Percentiles rank a stretch among this genome's conserved stretches.
Evolutionary conservation across 2,797 vertebrate genomes (phyloP).

Genomic region (Pelochelys cantorii): DNA sequence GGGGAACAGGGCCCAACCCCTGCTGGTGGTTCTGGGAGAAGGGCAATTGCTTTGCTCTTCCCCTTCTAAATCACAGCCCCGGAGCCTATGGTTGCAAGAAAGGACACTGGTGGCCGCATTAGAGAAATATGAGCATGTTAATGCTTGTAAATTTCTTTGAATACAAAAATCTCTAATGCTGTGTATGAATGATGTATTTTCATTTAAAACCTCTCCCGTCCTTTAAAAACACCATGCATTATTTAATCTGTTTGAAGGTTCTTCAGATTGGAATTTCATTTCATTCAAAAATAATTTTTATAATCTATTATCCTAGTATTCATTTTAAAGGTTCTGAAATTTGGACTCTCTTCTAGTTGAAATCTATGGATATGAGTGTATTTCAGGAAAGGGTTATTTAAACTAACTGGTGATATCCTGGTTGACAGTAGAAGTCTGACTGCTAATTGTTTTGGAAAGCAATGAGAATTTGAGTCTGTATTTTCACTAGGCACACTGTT

Average conservation of each 20-base stretch:
- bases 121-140: neutral
- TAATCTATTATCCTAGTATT: neutral
- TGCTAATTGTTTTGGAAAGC: neutral
- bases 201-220: neutral
- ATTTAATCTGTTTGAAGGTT: neutral
- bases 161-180: neutral
- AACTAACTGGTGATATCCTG: neutral
- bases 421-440: neutral
- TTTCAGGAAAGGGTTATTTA: neutral
- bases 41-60: too few relatives aligned
- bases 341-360: neutral
- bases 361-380: neutral
- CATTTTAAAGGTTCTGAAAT: neutral
- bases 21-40: too few relatives aligned
- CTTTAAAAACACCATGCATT: neutral
- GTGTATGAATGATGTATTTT: neutral
- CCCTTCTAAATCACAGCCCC: too few relatives aligned
- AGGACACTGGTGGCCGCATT: too few relatives aligned
- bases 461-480: neutral
- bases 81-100: too few relatives aligned
- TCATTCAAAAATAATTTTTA: neutral
- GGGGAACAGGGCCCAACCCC: too few relatives aligned
- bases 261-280: neutral
- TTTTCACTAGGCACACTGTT: neutral
- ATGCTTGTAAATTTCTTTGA: neutral